These are phyloP conservation scores for Pollenia labialis DNA, from an alignment of 2,888 invertebrate species.

Conservation along the genomic window DNA sequence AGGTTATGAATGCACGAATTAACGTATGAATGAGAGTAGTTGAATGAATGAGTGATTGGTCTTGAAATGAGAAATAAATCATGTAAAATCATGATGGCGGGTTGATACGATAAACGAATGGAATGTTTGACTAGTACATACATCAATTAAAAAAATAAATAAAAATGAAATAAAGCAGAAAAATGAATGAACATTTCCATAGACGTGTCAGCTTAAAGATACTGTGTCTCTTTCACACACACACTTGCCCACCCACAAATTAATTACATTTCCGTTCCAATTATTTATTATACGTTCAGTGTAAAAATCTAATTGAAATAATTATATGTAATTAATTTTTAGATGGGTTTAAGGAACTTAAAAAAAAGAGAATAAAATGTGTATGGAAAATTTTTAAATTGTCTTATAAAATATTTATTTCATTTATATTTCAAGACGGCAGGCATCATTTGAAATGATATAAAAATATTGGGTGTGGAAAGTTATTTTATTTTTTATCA, in stretches of 20 bases:
- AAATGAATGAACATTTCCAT: conserved; percentile 59
- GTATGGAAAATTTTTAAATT: conserved; percentile 6
- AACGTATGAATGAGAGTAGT: conserved; percentile 2
- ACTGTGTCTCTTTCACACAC: conserved; percentile 15
- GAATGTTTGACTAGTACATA: conserved; percentile 3
- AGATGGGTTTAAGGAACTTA: neutral
- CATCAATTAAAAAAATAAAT: conserved; percentile 20
- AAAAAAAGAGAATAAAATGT: neutral
- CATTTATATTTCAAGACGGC: neutral
- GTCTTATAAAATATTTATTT: neutral
- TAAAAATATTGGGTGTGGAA: too few species aligned
- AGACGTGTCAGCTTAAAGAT: conserved; percentile 24
- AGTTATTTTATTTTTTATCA: too few species aligned
- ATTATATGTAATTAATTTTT: neutral
- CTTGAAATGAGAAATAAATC: conserved; percentile 59
- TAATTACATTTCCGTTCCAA: conserved; percentile 69
- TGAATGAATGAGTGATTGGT: conserved; percentile 43
- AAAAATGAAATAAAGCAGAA: conserved; percentile 15
- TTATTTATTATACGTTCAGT: conserved; percentile 47
- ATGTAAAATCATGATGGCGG: conserved; percentile 48
- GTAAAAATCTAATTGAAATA: conserved; percentile 59
- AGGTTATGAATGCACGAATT: conserved; percentile 49
- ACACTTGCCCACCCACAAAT: conserved; percentile 23
- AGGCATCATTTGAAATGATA: neutral
- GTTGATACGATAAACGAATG: neutral